Conservation (phyloP, 2,797 vertebrate species). For the Calcarius lapponicus region DNA sequence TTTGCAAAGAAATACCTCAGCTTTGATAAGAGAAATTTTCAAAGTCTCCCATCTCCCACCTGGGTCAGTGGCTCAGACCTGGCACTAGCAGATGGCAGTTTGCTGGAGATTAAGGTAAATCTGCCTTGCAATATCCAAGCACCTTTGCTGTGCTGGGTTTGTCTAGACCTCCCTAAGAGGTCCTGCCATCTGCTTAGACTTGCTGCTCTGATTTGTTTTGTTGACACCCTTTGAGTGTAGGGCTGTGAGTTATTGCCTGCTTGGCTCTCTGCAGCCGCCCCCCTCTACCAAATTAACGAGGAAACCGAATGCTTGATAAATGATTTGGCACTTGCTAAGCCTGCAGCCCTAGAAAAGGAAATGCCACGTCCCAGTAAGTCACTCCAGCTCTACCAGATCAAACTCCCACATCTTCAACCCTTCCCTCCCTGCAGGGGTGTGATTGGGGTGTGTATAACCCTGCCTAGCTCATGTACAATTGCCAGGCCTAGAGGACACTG, state of each 20-base stretch:
- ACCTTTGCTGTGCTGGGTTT: neutral
- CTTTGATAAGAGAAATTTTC: neutral
- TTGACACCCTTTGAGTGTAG: neutral
- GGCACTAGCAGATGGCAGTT: slow-evolving; percentile 44
- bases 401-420: neutral
- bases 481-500: neutral
- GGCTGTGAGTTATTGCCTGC: neutral
- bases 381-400: neutral
- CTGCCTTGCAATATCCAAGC: neutral
- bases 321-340: neutral
- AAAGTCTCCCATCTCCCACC: neutral
- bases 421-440: neutral
- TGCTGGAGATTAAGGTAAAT: slow-evolving; percentile 40
- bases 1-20: neutral
- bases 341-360: neutral
- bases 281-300: neutral
- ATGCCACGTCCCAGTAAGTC: neutral
- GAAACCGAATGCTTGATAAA: neutral
- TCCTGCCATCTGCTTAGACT: slow-evolving; percentile 25
- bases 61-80: neutral
- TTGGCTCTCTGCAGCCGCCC: neutral
- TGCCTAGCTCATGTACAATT: neutral
- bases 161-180: neutral
- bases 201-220: neutral
- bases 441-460: neutral